Base-by-base conservation (phyloP, 2,113 vertebrate species). In the Semnornis frantzii region DNA sequence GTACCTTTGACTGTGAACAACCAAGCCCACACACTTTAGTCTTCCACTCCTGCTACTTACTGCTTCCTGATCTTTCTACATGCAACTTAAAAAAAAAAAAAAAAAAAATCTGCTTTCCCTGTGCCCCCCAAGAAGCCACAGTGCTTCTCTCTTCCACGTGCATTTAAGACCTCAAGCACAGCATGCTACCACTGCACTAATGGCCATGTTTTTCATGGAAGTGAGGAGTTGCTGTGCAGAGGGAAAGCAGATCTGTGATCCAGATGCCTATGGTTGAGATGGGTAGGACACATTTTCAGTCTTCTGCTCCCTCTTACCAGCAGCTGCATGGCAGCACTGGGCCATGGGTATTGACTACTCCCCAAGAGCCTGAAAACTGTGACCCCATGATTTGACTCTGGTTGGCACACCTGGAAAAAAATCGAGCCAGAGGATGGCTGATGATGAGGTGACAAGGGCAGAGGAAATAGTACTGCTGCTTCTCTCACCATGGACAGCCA, bases 251-350 rank as follows among this genome's bases (percentile, higher is more conserved):
- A 71, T 30, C 27, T 55, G 9, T 21, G 25, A 39, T 86, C 23
- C 0, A 1, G 17, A n/a, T 30, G 23, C 30, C 62, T 3, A 1
- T 0, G 0, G 24, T 42, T 62, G 30, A 42, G 30, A 28, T 25
- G 11, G 6, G 7, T 8, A 86, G 33, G 27, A 57, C 15, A 68
- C n/a, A 27, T 8, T n/a, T 72, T 39, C 50, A 34, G 6, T 16
- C 46, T 73, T 50, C 64, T 44, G 5, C 21, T 82, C 13, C 33
- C 24, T 73, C 57, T 59, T 13, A 37, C 11, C n/a, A 24, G n/a
- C n/a, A n/a, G n/a, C n/a, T n/a, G n/a, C 64, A 64, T 12, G 74
- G 70, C 2, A 4, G 46, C 2, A 0, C n/a, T 15, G 46, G 39
- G 19, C 30, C 13, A 28, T 0, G 3, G 33, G 10, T 5, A 21